A percentile compares a stretch with the other conserved stretches of the same genome.
phyloP scores from a whole-genome alignment of 2,888 invertebrate species.

The Cotesia congregata region DNA sequence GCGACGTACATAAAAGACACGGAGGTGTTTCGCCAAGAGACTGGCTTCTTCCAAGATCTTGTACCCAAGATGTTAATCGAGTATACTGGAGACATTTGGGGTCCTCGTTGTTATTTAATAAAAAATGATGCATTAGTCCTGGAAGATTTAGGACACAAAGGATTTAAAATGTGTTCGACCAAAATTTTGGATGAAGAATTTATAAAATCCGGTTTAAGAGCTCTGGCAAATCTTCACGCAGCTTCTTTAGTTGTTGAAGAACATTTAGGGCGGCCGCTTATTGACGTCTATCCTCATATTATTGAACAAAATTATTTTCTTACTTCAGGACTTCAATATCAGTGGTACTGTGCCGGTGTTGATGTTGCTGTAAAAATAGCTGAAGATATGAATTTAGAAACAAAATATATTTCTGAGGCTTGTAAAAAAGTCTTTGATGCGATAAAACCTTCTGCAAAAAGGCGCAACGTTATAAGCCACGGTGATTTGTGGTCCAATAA shows the following conservation, averaged over 20 bases:
- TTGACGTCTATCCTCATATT: constrained; percentile 54
- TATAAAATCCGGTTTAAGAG: constrained; percentile 53
- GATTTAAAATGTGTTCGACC: constrained; percentile 53
- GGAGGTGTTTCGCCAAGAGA: constrained; percentile 72
- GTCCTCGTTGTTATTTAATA: constrained; percentile 63
- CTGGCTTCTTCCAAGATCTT: constrained; percentile 69
- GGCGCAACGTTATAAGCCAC: constrained; percentile 74
- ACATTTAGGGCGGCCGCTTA: constrained; percentile 52
- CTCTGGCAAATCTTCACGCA: constrained; percentile 61
- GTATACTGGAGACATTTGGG: constrained; percentile 56
- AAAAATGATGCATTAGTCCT: constrained; percentile 64
- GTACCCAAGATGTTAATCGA: constrained; percentile 65
- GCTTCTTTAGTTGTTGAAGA: constrained; percentile 60
- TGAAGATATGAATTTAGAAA: constrained; percentile 51
- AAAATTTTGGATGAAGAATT: constrained; percentile 55
- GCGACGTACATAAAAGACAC: constrained; percentile 71
- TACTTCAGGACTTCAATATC: constrained; percentile 44
- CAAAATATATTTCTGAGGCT: constrained; percentile 44
- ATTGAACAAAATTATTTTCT: constrained; percentile 55
- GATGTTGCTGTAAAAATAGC: constrained; percentile 55
- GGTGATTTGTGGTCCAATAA: constrained; percentile 79
- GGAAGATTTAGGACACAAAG: constrained; percentile 65
- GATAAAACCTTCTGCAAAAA: constrained; percentile 56
- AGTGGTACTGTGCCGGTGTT: constrained; percentile 55
- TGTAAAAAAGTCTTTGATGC: constrained; percentile 51